Conservation (phyloP, 2,888 invertebrate genomes). For the Caenorhabditis imperialis region DNA sequence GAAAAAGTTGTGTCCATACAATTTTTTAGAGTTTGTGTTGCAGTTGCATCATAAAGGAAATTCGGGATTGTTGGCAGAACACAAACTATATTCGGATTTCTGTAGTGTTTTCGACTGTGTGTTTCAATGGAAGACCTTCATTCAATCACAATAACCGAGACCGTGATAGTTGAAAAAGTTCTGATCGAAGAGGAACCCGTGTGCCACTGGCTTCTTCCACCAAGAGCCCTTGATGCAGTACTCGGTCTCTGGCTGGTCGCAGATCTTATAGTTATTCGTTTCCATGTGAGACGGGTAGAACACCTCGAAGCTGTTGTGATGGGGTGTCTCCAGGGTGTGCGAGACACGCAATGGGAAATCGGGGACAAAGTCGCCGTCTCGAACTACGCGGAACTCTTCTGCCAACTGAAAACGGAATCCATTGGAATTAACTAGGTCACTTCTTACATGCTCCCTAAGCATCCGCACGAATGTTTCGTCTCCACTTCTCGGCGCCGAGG, state of each 20-base stretch:
- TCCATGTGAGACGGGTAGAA: constrained; percentile 51
- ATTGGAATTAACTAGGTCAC: background rate
- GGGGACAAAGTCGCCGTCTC: constrained; percentile 57
- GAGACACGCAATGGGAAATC: constrained; percentile 57
- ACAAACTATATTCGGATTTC: too few species aligned
- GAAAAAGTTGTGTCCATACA: too few species aligned
- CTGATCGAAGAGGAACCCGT: constrained; percentile 54
- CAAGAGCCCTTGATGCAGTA: constrained; percentile 50
- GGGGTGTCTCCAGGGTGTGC: constrained; percentile 43
- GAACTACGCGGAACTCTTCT: constrained; percentile 52
- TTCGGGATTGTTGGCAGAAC: too few species aligned
- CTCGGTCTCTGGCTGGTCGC: constrained; percentile 56
- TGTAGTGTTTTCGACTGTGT: too few species aligned
- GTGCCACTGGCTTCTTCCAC: constrained; percentile 45
- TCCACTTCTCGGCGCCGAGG: constrained; percentile 52
- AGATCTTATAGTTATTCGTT: constrained; percentile 42
- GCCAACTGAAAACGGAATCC: constrained; percentile 36
- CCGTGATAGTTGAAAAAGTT: constrained; percentile 32
- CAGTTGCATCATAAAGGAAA: too few species aligned
- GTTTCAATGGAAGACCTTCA: too few species aligned
- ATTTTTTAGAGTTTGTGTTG: too few species aligned
- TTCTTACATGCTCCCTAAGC: constrained; percentile 23
- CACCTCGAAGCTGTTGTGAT: constrained; percentile 58
- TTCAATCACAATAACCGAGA: constrained; percentile 45
- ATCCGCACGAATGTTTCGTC: constrained; percentile 55